These are phyloP conservation scores for Cygnus atratus DNA, from an alignment of 2,113 vertebrate genomes.

Conservation along the genomic window DNA sequence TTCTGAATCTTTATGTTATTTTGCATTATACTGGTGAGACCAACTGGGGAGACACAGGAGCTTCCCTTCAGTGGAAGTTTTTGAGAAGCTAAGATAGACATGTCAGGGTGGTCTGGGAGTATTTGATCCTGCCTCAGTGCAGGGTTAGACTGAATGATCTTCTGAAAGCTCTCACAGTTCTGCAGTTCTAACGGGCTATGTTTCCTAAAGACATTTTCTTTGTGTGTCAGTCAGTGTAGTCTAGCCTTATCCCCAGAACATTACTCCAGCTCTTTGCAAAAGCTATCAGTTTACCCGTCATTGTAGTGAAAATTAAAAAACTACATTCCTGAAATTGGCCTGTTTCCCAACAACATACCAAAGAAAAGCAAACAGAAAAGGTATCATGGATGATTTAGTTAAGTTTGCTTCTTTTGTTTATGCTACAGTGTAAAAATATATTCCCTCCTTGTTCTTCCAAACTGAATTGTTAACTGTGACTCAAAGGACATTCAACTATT, in stretches of 20 bases:
- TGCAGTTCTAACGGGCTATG: background rate
- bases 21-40: background rate
- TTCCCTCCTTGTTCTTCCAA: background rate
- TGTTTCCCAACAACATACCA: background rate
- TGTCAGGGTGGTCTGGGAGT: background rate
- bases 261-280: background rate
- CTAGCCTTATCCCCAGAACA: background rate
- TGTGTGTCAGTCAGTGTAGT: background rate
- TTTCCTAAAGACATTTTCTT: background rate
- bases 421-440: background rate
- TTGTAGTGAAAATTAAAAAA: background rate
- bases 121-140: background rate
- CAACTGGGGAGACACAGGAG: background rate
- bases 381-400: background rate
- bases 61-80: background rate
- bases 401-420: background rate
- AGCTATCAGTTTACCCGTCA: background rate
- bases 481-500: background rate
- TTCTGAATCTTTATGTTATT: background rate
- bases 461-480: background rate
- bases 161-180: background rate
- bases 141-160: background rate
- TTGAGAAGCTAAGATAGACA: background rate
- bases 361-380: conserved; percentile 17
- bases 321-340: background rate